Evolutionary conservation across 2,113 vertebrate species (phyloP).

Genomic region (Upupa epops): DNA sequence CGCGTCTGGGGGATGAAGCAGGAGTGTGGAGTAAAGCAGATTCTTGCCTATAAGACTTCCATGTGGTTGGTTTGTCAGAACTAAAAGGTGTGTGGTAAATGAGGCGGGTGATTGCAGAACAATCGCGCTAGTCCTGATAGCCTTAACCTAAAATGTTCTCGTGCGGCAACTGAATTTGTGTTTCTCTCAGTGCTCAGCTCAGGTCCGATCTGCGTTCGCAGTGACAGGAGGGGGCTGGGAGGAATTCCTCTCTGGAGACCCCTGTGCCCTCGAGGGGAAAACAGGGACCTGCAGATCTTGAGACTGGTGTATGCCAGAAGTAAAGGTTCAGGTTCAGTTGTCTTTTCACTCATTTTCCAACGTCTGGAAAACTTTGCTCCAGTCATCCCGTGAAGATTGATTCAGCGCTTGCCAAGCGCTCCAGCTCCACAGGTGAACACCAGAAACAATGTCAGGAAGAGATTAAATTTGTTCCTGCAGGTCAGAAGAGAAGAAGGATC

Average conservation of each 20-base stretch:
- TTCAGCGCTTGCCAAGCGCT: slow-evolving; percentile 13
- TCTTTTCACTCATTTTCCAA: neutral
- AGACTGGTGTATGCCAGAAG: neutral
- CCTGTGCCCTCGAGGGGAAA: neutral
- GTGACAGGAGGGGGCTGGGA: neutral
- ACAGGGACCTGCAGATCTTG: neutral
- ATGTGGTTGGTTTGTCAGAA: neutral
- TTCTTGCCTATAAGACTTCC: neutral
- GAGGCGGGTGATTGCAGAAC: neutral
- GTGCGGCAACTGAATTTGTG: neutral
- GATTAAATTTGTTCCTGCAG: neutral
- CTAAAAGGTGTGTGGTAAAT: neutral
- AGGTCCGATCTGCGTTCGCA: neutral
- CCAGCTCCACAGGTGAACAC: slow-evolving; percentile 3
- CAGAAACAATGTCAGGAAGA: slow-evolving; percentile 39
- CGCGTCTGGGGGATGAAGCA: neutral
- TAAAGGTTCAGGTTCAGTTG: neutral
- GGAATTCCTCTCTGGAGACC: neutral
- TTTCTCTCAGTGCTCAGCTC: neutral
- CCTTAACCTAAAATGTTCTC: neutral
- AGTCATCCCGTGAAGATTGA: neutral
- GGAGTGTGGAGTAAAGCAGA: neutral
- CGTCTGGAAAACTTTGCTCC: neutral
- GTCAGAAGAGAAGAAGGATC: neutral
- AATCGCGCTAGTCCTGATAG: neutral